Base-by-base conservation (phyloP, 2,797 vertebrate genomes). In the Gallinago stenura region DNA sequence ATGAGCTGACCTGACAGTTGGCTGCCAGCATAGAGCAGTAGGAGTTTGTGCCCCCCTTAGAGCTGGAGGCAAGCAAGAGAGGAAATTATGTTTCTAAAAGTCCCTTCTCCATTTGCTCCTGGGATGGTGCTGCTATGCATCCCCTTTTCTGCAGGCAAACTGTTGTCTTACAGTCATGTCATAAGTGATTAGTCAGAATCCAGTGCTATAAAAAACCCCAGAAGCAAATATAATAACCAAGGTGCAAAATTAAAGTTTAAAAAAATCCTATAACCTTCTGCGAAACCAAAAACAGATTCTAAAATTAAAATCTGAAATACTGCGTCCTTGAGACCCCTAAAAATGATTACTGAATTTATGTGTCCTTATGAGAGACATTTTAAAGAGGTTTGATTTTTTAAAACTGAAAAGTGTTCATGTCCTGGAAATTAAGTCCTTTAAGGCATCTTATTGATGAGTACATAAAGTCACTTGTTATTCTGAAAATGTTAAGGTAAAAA, bases 1-100 rank as follows among this genome's bases (percentile, higher is more conserved):
- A 89, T 95, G 87, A 95, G 71, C 57, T 62, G 92, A 92, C 87
- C 75, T 95, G 96, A 95, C 94, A 97, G 91, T 33, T 96, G 85
- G 80, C 87, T 96, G 88, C 88, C 75, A 82, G 83, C 57, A 33
- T 68, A 60, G 28, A 85, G 39, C 60, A 73, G 68, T 39, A 77
- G 77, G 90, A 87, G 37, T 71, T 57, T 94, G 35, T 69, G 35
- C 28, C 45, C 62, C 51, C 5, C 77, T 87, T 85, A 94, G 73
- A 82, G 93, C 88, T 39, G 53, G 92, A 39, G 58, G 94, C 84
- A 75, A 94, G 68, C 2, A 6, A 78, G 61, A 64, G n/a, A 71
- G 50, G 64, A 93, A 95, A 87, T 92, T 53, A 68, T 39, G 31
- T 80, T 95, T 95, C 81, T 94, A 85, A 56, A 94, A 91, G 64